Evolutionary conservation across 1,140 invertebrate genomes (phyloP).

Genomic region (Phenacoccus solenopsis): DNA sequence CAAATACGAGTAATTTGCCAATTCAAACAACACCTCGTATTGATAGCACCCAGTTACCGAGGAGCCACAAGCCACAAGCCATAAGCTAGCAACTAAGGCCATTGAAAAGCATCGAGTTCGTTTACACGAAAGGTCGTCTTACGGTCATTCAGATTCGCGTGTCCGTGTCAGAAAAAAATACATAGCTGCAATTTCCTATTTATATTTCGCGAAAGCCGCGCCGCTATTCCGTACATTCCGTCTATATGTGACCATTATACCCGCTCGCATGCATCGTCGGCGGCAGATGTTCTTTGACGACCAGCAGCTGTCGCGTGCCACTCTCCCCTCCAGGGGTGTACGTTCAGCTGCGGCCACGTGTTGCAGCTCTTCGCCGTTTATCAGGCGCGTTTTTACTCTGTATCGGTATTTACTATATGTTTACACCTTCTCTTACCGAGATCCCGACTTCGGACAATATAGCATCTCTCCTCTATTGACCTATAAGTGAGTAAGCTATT

Average conservation of each 20-base stretch:
- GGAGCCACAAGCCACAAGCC: no score
- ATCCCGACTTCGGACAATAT: neutral
- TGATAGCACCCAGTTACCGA: no score
- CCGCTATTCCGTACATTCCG: neutral
- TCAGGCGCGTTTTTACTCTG: neutral
- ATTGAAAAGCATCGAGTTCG: no score
- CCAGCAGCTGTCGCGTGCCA: slow-evolving; percentile 16
- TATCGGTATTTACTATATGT: neutral
- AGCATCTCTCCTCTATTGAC: neutral
- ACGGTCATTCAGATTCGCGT: no score
- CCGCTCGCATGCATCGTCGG: neutral
- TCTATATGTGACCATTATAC: neutral
- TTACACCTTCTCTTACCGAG: slow-evolving; percentile 1
- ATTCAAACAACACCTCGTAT: no score
- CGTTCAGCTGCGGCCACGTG: slow-evolving; percentile 11
- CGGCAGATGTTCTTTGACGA: slow-evolving; percentile 15
- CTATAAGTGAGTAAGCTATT: neutral
- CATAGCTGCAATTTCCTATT: no score
- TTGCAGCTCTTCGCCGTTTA: slow-evolving; percentile 1
- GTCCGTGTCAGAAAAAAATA: no score
- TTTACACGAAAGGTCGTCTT: no score
- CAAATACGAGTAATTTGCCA: no score
- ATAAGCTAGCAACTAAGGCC: no score
- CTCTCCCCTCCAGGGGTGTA: slow-evolving; percentile 13
- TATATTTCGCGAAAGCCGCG: no score